Conservation (phyloP, 2,888 invertebrate species). For the Lacanobia oleracea region DNA sequence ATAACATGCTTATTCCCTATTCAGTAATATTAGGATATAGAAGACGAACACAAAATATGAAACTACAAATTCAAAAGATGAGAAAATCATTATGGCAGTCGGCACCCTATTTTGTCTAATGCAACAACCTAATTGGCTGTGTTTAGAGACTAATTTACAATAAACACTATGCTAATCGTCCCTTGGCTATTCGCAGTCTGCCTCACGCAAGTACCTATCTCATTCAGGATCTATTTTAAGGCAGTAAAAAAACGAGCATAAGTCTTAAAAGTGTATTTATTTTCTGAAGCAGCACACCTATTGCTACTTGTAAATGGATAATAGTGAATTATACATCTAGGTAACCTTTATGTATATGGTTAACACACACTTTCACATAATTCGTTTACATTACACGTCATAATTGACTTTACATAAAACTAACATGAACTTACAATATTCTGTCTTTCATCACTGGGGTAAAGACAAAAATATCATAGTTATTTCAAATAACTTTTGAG, state of each 20-base stretch:
- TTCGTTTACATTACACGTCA: slow-evolving; percentile 15
- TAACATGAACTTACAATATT: slow-evolving; percentile 26
- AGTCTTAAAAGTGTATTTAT: slow-evolving; percentile 42
- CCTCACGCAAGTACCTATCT: not conserved
- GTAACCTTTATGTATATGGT: not conserved
- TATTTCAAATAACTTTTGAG: slow-evolving; percentile 35
- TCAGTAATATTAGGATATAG: no score
- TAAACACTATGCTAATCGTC: no score
- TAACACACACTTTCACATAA: slow-evolving; percentile 29
- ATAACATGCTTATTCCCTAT: no score
- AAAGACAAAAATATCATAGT: not conserved
- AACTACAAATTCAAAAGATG: no score
- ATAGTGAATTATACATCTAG: slow-evolving; percentile 18
- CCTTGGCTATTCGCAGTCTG: not conserved
- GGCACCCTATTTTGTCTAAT: no score
- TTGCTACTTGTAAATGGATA: slow-evolving; percentile 27
- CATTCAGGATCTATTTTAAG: not conserved
- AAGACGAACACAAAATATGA: no score
- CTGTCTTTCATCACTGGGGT: slow-evolving; percentile 10
- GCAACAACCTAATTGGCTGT: no score
- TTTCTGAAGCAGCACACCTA: slow-evolving; percentile 18
- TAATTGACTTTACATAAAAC: slow-evolving; percentile 3
- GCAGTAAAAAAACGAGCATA: not conserved
- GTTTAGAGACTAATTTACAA: no score
- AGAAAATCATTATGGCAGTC: no score